Evolutionary conservation across 2,113 vertebrate species (phyloP), one percentile per base, ranked within the genome.

Genomic region (Dipodomys ordii): DNA sequence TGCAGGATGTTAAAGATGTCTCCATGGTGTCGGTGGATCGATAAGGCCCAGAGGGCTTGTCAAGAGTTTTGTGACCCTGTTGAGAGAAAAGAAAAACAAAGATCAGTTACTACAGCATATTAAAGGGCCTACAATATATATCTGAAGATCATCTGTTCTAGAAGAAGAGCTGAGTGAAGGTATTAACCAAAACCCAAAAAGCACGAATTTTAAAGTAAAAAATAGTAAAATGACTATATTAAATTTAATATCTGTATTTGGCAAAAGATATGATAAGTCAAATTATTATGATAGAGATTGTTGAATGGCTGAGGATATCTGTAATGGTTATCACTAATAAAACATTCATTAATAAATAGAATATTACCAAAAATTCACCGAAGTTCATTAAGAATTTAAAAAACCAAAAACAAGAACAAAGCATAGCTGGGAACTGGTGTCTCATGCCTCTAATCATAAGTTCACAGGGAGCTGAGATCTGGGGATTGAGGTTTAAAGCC

Each of bases 1-100:
- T 91, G 39, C 23, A 90, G n/a, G 73, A 64, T 84, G 72, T 83
- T 94, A 94, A 94, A 86, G 78, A 53, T 87, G 28, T 88, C 67
- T 92, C 72, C 76, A 30, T 46, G 46, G 46, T 84, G 87, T 84
- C 19, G 83, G 20, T 74, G 25, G 35, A 90, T 96, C 60, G 2
- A 90, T 94, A 84, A 96, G 46, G 28, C 67, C 87, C 67, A 74
- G 35, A 90, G 35, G 49, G 27, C 72, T 39, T 93, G 60, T 83
- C 87, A 87, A 90, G 87, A 27, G 16, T 87, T 94, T 90, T 90
- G 83, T 79, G 67, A 92, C 92, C 57, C 78, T 94, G 78, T 72
- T 94, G 78, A 80, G 87, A 87, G 39, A 78, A 90, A 77, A 94
- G 74, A 92, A 83, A 78, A 83, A 35, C 39, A 49, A 90, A 87